Base-by-base conservation (phyloP, 2,888 invertebrate genomes). In the Sesia bembeciformis region DNA sequence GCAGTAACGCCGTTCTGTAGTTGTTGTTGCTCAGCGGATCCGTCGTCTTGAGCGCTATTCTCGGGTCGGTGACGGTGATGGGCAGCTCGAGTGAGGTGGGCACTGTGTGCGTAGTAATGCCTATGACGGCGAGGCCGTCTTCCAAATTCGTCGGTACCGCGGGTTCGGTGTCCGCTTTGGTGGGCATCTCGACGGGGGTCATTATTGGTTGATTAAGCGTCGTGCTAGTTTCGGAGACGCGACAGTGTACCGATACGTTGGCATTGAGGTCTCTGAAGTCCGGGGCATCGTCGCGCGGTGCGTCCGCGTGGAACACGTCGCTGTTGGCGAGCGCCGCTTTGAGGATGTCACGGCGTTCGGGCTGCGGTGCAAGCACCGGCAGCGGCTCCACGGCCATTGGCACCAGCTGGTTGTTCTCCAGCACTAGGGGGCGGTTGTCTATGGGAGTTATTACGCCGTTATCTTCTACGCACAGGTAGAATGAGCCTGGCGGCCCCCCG, bases 121-220 rank as follows among this genome's bases (percentile, higher is more conserved):
- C 92, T 56, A 92, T 91, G 1, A 91, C 91, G 1, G 91, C 92
- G 8, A 92, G 78, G 50, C 91, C 91, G 55, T 88, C 91, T 51
- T 92, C 91, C 57, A 92, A 68, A 64, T 73, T 79, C 4, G 79
- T 63, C n/a, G 80, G 71, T 53, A 80, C 62, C 3, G 78, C 59
- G 38, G 79, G 80, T 61, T 78, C 82, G 38, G 65, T 64, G 56
- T 75, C 78, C n/a, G 62, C 78, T 59, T 83, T 92, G 43, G 90
- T 90, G 4, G 95, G 94, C 39, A 93, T 91, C 76, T 95, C 95
- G 40, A 94, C 80, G 0, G 95, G 93, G 1, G 95, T 94, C 96
- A 96, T 96, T 54, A 96, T 96, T 0, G 96, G 94, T 76, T 93
- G 94, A 70, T 95, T 92, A 8, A 95, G 85, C 6, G 93, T 92